phyloP scores from a whole-genome alignment of 2,797 vertebrate species.

The Tamandua tetradactyla region DNA sequence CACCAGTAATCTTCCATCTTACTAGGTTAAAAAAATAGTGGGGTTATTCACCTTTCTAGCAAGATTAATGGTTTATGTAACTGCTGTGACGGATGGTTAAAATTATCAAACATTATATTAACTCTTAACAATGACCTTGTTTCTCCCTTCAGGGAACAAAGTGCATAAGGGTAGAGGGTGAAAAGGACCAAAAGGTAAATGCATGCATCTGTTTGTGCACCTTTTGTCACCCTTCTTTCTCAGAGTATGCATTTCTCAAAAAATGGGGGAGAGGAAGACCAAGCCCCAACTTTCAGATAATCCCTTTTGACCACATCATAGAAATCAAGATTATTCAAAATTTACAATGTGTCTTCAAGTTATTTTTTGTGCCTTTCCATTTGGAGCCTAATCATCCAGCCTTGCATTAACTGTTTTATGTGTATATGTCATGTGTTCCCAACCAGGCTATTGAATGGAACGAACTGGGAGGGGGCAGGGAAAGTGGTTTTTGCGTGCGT shows the following conservation, averaged over 20 bases:
- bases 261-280: neutral
- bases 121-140: conserved; percentile 15
- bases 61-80: neutral
- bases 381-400: neutral
- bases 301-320: neutral
- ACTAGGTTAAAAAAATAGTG: neutral
- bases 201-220: neutral
- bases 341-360: neutral
- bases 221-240: neutral
- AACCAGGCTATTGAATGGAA: neutral
- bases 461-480: neutral
- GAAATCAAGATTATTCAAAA: neutral
- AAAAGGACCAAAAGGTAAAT: neutral
- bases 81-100: neutral
- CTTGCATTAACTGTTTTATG: neutral
- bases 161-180: neutral
- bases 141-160: conserved; percentile 26
- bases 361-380: neutral
- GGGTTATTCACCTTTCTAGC: neutral
- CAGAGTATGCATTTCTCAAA: neutral
- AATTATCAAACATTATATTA: conserved; percentile 9
- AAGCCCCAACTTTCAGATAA: neutral
- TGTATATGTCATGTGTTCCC: too few species aligned
- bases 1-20: neutral
- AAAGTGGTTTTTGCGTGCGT: neutral